Evolutionary conservation across 2,888 invertebrate genomes (phyloP), one percentile per base, ranked within the genome.

Genomic region (Tubiluchus corallicola): DNA sequence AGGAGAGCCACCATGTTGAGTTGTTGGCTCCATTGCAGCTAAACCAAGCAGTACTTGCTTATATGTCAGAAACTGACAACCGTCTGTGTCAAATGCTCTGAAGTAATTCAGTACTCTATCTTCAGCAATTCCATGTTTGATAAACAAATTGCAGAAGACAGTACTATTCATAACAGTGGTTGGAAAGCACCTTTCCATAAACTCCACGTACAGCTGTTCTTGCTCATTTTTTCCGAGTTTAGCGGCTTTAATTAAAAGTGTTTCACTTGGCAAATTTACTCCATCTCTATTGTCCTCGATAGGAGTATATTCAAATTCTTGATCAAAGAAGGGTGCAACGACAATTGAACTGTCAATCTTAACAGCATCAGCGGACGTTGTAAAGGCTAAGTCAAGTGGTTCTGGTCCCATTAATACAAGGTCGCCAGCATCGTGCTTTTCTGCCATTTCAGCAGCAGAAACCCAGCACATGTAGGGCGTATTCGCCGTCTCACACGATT

Each of bases 11-110:
- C 71, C 74, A 61, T 78, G 77, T 40, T 68, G 71, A 1, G 76
- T 77, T 29, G 55, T 58, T 0, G 76, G 76, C 53, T 79, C 79
- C 50, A 75, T 58, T 0, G 75, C 74, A 2, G 77, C 75, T 20
- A 73, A 52, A 56, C 78, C 75, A 49, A 72, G 62, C 49, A 77
- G 55, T 48, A 73, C 60, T 54, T 76, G 75, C 41, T 65, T 54
- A 53, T 70, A 74, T 1, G 72, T 69, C 16, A 76, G 55, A 2
- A 71, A 72, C 15, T 66, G 66, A 43, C 71, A 63, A 3, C 64
- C 60, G 2, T 61, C 60, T 17, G 69, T 52, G 56, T 75, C 75
- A 38, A 74, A 74, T 2, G 74, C 67, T 55, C 74, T 74, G 29
- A 29, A 29, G n/a, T 29, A 29, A n/a, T n/a, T 29, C 29, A 9